These are phyloP conservation scores for Phrynosoma platyrhinos DNA, from an alignment of 2,113 vertebrate species.

Conservation along the genomic window DNA sequence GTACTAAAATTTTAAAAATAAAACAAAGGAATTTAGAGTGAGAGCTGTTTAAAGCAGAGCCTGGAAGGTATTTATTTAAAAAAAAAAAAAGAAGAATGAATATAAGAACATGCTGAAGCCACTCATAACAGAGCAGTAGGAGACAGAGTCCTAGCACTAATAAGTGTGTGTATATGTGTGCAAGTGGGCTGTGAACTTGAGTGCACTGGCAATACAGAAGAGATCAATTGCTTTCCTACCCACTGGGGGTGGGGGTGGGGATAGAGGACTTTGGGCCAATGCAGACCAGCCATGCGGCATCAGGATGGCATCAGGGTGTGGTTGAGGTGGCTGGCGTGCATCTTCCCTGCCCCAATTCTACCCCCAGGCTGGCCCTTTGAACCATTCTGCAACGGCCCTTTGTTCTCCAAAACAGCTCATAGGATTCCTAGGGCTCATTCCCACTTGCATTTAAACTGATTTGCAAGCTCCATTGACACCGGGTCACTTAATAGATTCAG, in stretches of 20 bases:
- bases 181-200: neutral
- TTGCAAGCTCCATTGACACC: too few relatives aligned
- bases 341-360: too few relatives aligned
- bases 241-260: neutral
- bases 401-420: neutral
- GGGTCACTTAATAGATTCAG: too few relatives aligned
- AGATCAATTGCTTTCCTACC: neutral
- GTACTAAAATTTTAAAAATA: neutral
- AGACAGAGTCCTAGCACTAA: too few relatives aligned
- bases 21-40: neutral
- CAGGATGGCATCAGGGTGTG: too few relatives aligned
- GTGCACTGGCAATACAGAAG: neutral
- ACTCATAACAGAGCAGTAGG: neutral
- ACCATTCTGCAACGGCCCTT: neutral
- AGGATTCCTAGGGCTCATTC: too few relatives aligned
- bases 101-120: neutral
- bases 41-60: slow-evolving; percentile 15
- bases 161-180: too few relatives aligned
- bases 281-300: too few relatives aligned
- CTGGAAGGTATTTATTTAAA: neutral
- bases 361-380: too few relatives aligned
- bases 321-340: too few relatives aligned
- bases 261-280: too few relatives aligned
- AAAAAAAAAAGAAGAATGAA: neutral
- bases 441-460: too few relatives aligned